phyloP scores from a whole-genome alignment of 2,113 vertebrate species.

The Misgurnus mizolepis region DNA sequence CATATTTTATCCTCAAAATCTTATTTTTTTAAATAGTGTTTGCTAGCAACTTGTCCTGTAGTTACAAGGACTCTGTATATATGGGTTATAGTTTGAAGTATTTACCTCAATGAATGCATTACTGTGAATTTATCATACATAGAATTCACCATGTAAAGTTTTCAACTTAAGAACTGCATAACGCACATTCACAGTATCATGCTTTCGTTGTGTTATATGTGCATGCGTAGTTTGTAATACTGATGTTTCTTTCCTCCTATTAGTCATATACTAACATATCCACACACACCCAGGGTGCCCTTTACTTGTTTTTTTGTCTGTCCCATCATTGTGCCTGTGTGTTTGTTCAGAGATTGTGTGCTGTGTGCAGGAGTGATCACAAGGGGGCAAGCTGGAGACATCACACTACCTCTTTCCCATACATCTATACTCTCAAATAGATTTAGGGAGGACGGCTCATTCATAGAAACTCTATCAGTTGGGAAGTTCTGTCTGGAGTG shows the following conservation, averaged over 20 bases:
- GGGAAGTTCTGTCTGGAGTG: neutral
- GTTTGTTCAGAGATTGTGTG: neutral
- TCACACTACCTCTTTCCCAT: neutral
- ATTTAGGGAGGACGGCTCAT: neutral
- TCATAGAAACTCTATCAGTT: slow-evolving; percentile 2
- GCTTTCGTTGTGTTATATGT: neutral
- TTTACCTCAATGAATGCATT: neutral
- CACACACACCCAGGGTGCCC: neutral
- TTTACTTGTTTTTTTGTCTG: neutral
- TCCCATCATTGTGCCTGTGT: too few relatives aligned
- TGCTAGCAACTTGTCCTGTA: too few relatives aligned
- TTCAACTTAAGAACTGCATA: neutral
- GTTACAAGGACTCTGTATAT: too few relatives aligned
- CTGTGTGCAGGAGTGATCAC: slow-evolving; percentile 36
- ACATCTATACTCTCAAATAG: neutral
- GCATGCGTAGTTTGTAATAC: neutral
- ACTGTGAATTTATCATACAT: neutral
- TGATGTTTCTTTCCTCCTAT: slow-evolving; percentile 4
- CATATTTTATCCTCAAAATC: too few relatives aligned
- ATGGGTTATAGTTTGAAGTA: neutral
- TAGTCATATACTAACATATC: neutral
- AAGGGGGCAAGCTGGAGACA: slow-evolving; percentile 50
- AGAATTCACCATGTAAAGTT: neutral
- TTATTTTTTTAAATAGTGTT: too few relatives aligned
- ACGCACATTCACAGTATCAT: neutral